These are phyloP conservation scores for Tenualosa thibaudeaui DNA, from an alignment of 2,797 vertebrate species.

Conservation along the genomic window DNA sequence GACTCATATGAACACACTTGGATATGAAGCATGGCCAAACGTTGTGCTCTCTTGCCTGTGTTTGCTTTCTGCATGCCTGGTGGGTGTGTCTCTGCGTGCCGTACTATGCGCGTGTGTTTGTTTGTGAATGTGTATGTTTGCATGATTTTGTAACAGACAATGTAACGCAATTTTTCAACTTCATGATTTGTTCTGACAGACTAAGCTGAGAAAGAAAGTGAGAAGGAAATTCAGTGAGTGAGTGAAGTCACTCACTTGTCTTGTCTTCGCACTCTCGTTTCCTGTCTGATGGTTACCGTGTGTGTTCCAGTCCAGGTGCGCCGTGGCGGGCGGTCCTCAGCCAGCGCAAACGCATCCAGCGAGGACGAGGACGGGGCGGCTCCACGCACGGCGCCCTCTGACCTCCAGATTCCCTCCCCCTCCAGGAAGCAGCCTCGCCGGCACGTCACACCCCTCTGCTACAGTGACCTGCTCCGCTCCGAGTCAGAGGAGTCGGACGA, in stretches of 20 bases:
- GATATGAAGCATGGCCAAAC: neutral
- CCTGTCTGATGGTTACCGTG: neutral
- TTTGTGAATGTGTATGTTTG: no score
- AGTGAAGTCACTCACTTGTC: no score
- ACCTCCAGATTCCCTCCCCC: constrained; percentile 45
- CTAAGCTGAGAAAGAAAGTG: no score
- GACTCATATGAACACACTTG: neutral
- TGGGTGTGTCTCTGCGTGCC: constrained; percentile 50
- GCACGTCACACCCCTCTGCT: constrained; percentile 84
- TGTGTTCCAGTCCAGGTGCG: constrained; percentile 64
- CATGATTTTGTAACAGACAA: no score
- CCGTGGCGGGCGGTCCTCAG: constrained; percentile 44
- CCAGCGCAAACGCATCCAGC: constrained; percentile 55
- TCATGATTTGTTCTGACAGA: no score
- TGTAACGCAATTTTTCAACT: no score
- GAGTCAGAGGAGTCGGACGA: constrained; percentile 77
- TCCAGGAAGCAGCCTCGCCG: constrained; percentile 76
- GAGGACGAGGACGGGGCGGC: constrained; percentile 60
- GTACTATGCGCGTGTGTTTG: neutral
- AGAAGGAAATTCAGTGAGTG: no score
- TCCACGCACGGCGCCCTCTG: constrained; percentile 46
- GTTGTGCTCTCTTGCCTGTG: neutral
- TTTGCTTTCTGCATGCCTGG: constrained; percentile 33
- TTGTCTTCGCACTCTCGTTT: neutral
- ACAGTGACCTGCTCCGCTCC: constrained; percentile 83